Percentiles rank a stretch among this genome's conserved stretches.
Conservation (phyloP, 2,888 invertebrate genomes). For the Eutolmus rufibarbis region DNA sequence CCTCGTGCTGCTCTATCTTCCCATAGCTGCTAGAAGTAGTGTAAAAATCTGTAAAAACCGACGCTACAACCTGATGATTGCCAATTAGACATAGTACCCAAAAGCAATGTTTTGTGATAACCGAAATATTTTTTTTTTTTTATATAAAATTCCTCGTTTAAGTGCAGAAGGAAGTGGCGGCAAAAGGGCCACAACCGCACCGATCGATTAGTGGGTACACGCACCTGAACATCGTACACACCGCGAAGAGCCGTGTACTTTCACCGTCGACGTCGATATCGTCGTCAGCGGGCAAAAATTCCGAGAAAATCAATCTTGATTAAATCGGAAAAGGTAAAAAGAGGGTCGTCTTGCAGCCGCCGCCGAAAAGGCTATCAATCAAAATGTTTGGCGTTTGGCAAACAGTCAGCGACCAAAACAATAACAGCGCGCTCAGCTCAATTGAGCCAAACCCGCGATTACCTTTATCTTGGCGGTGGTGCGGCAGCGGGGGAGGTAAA, state of each 20-base stretch:
- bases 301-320: constrained; percentile 7
- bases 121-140: not conserved
- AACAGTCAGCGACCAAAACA: constrained; percentile 30
- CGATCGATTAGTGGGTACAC: not conserved
- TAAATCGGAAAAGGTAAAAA: constrained; percentile 6
- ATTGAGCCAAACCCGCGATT: not conserved
- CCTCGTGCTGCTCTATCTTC: not conserved
- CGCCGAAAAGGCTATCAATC: constrained; percentile 11
- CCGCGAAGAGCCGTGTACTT: constrained; percentile 11
- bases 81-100: not conserved
- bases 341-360: not conserved
- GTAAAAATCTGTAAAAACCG: not conserved
- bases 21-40: not conserved
- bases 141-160: not conserved
- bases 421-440: not conserved
- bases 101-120: constrained; percentile 32
- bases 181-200: not conserved
- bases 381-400: constrained; percentile 32
- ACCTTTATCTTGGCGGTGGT: not conserved
- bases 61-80: not conserved
- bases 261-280: not conserved
- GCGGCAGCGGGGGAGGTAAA: not conserved
- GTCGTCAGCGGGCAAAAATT: not conserved
- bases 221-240: not conserved
- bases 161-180: not conserved